Evolutionary conservation across 2,113 vertebrate species (phyloP).

Genomic region (Anhinga anhinga): DNA sequence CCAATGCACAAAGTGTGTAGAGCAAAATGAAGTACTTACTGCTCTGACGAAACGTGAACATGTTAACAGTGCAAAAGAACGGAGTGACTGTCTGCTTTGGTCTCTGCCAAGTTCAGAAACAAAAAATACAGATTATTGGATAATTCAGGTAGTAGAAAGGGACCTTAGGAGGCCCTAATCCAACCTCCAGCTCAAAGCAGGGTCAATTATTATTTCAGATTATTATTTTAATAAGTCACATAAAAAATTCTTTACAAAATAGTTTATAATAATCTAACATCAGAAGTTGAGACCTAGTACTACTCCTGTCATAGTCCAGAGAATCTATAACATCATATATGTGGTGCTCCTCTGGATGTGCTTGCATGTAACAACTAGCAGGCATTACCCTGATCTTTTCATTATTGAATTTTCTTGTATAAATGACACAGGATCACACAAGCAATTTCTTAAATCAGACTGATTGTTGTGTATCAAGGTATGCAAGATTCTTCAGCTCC

Average conservation of each 20-base stretch:
- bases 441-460: neutral
- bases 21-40: neutral
- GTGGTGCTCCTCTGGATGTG: rapidly evolving
- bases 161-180: neutral
- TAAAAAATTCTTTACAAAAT: neutral
- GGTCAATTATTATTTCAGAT: neutral
- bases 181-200: neutral
- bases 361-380: neutral
- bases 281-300: neutral
- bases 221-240: neutral
- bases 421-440: neutral
- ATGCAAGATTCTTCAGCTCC: neutral
- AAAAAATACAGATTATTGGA: neutral
- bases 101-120: neutral
- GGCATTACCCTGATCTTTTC: neutral
- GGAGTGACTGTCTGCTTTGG: neutral
- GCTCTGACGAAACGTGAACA: neutral
- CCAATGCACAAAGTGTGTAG: neutral
- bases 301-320: neutral
- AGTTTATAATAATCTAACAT: neutral
- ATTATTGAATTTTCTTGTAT: neutral
- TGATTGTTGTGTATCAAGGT: neutral
- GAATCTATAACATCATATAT: neutral
- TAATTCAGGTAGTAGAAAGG: neutral
- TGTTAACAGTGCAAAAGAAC: neutral